Evolutionary conservation across 2,113 vertebrate genomes (phyloP).

Genomic region (Alosa alosa): DNA sequence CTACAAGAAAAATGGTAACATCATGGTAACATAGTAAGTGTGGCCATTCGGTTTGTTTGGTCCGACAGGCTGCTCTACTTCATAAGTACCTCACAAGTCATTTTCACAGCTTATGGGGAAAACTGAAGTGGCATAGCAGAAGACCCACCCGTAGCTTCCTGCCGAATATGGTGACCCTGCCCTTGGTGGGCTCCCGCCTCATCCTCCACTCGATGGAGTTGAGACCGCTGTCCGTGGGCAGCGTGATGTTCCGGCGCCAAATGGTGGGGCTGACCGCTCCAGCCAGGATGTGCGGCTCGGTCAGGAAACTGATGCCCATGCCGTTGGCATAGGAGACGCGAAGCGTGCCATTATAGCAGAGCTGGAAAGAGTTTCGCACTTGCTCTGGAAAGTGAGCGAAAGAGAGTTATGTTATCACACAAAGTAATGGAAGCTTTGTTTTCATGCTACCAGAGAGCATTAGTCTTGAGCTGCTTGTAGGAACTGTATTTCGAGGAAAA

Average conservation of each 20-base stretch:
- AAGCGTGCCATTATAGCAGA: conserved; percentile 86
- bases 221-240: conserved; percentile 85
- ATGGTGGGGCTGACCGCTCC: conserved; percentile 86
- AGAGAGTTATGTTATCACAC: background rate
- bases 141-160: conserved; percentile 84
- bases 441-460: conserved; percentile 20
- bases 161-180: conserved; percentile 87
- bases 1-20: too few species aligned
- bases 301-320: conserved; percentile 88
- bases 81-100: background rate
- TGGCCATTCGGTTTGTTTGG: background rate
- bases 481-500: conserved; percentile 28
- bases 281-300: conserved; percentile 84
- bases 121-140: background rate
- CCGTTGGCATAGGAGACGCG: conserved; percentile 87
- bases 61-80: background rate
- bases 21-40: background rate
- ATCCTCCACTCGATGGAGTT: conserved; percentile 91
- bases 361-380: conserved; percentile 88
- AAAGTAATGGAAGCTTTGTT: conserved; percentile 17
- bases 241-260: conserved; percentile 84
- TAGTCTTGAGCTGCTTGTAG: conserved; percentile 28
- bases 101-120: background rate
- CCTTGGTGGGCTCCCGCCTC: conserved; percentile 85
- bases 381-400: conserved; percentile 72